Base-by-base conservation (phyloP, 2,888 invertebrate species). In the Agrochola macilenta region DNA sequence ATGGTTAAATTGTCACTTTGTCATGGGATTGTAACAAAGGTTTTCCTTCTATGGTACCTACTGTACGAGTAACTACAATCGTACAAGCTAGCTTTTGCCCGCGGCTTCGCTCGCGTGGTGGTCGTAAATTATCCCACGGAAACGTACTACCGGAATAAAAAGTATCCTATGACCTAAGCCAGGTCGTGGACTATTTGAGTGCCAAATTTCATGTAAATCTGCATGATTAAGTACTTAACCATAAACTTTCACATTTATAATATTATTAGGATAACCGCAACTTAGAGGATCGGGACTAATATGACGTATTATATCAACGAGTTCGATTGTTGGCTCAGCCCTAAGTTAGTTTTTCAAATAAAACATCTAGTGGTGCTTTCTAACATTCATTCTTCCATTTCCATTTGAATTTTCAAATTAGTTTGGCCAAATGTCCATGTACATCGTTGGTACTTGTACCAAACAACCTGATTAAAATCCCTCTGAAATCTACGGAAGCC, bases 401-500 rank as follows among this genome's bases (percentile, higher is more conserved):
- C 61, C n/a, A 12, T 61, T 63, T n/a, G 11, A 35, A 35, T 63
- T 63, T 20, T 20, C 7, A 39, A 69, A 63, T 39, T n/a, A 9
- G 20, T 66, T 52, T n/a, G 4, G 0, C n/a, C 26, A 52, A 52
- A 46, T n/a, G 26, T 49, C 14, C 39, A 69, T 46, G 20, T 39
- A 46, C 12, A 26, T 43, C 5, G 20, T 8, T 12, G 5, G 23
- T 64, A 73, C 26, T 60, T 57, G 52, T 46, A 68, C 20, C 61
- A 82, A 82, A 72, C 11, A 61, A 57, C 77, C 39, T 70, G 82
- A 82, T 82, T 84, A 75, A 20, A 81, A 76, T 71, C 58, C 52
- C 54, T 26, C 81, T 61, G 81, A 82, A 83, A 82, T 84, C 74
- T 82, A 88, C 93, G 94, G 95, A 95, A 94, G 91, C 92, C 88